Base-by-base conservation (phyloP, 2,113 vertebrate genomes). In the Ictalurus punctatus region DNA sequence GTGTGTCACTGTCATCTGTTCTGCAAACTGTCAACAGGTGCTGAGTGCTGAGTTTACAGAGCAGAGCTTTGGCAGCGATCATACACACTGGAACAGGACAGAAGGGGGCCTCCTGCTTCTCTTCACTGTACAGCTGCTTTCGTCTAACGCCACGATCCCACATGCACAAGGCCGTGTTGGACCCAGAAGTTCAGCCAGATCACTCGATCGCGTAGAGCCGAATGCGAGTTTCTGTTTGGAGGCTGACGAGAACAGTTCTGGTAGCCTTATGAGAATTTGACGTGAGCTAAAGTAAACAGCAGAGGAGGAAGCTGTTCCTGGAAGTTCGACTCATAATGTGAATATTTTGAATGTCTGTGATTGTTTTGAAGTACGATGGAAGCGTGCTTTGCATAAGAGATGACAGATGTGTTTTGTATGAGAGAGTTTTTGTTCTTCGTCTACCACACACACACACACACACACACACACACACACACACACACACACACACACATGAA, bases 61-160 rank as follows among this genome's bases (percentile, higher is more conserved):
- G 67, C 90, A 91, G 21, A 89, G 92, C 91, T 91, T 89, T 91
- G 92, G 90, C 84, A 91, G 85, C 90, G 88, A 87, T 91, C 48
- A 34, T 56, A 92, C 90, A 6, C 90, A 61, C 90, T 89, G 87
- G 88, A 80, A 86, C 82, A 90, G 56, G 48, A 44, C 17, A 37
- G 48, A 58, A 73, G 78, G 65, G 65, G 52, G 56, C 40, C 37
- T 79, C 74, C 88, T 89, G 86, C 73, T 90, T 89, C 81, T 84
- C 87, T 86, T 91, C 27, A 79, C 88, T 76, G 65, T 12, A 79
- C 91, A 93, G 89, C 90, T 92, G 89, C 84, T 91, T 40, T 67
- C 10, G 37, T 65, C 44, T 30, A 63, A 69, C 0, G 30, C 6
- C 27, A 3, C 83, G 4, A 52, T 80, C 48, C 12, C 23, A 44